Percentiles rank a stretch among this genome's conserved stretches.
Evolutionary conservation across 2,113 vertebrate genomes (phyloP).

Genomic region (human (Homo sapiens)): DNA sequence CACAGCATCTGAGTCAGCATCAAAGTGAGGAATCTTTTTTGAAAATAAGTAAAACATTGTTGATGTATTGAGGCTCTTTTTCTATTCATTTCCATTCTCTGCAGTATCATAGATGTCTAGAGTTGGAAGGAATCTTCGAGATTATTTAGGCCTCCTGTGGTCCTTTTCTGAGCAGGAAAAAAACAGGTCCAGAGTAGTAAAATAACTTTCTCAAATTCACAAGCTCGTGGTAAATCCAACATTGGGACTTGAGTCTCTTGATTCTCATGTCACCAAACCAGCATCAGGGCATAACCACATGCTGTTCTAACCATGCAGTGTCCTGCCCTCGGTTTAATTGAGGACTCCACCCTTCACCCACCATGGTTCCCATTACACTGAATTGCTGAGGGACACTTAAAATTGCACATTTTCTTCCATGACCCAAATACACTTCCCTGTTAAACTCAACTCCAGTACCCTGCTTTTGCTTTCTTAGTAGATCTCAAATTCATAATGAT

Average conservation of each 20-base stretch:
- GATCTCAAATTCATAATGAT: not conserved
- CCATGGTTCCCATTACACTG: not conserved
- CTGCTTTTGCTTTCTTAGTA: not conserved
- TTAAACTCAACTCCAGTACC: not conserved
- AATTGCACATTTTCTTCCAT: not conserved
- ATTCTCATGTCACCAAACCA: not conserved
- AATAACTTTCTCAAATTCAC: not conserved
- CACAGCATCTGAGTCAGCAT: not conserved
- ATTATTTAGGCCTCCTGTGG: not conserved
- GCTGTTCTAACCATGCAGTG: not conserved
- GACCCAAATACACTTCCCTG: not conserved
- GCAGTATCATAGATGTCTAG: not conserved
- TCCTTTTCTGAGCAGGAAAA: not conserved
- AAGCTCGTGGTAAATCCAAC: not conserved
- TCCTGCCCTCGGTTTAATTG: not conserved
- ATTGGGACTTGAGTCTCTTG: not conserved
- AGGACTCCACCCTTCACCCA: fast-evolving
- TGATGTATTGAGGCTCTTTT: not conserved
- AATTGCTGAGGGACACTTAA: not conserved
- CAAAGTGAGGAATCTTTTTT: not conserved
- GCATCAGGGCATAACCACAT: fast-evolving
- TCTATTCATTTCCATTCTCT: not conserved
- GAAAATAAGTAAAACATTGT: not conserved
- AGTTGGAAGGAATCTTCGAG: not conserved
- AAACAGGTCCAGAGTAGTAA: not conserved